Evolutionary conservation across 2,113 vertebrate genomes (phyloP).

Genomic region (Crotalus tigris): DNA sequence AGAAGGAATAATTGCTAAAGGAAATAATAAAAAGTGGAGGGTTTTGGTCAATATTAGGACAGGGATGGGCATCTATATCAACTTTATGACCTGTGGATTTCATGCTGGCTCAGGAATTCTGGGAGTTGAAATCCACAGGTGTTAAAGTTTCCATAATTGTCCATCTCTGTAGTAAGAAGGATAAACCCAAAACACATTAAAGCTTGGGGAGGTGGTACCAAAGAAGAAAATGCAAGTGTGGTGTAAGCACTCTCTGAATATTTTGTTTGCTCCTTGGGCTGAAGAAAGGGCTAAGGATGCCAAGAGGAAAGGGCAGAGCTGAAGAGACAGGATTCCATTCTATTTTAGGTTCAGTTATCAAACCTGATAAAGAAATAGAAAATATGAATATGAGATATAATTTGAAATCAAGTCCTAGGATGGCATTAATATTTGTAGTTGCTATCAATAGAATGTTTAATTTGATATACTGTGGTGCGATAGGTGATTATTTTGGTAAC

Average conservation of each 20-base stretch:
- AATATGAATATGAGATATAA: background rate
- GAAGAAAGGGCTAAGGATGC: background rate
- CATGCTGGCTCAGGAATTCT: too few species aligned
- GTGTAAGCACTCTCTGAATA: background rate
- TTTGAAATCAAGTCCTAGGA: too few species aligned
- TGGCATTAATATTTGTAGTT: background rate
- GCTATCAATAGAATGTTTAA: too few species aligned
- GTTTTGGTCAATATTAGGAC: too few species aligned
- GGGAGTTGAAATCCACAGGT: too few species aligned
- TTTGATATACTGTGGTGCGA: background rate
- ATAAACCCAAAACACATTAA: background rate
- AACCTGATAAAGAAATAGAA: background rate
- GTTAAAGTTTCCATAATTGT: too few species aligned
- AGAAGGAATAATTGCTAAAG: too few species aligned
- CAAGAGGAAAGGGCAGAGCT: background rate
- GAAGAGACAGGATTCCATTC: background rate
- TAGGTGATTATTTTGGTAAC: background rate
- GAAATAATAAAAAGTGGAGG: too few species aligned
- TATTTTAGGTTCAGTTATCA: background rate
- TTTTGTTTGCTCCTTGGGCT: background rate
- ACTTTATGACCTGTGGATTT: too few species aligned
- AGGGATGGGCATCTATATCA: too few species aligned
- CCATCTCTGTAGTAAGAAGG: background rate
- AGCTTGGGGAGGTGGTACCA: background rate
- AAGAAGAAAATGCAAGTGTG: background rate